These are phyloP conservation scores for Glaucidium brasilianum DNA, from an alignment of 2,113 vertebrate species.

Conservation along the genomic window DNA sequence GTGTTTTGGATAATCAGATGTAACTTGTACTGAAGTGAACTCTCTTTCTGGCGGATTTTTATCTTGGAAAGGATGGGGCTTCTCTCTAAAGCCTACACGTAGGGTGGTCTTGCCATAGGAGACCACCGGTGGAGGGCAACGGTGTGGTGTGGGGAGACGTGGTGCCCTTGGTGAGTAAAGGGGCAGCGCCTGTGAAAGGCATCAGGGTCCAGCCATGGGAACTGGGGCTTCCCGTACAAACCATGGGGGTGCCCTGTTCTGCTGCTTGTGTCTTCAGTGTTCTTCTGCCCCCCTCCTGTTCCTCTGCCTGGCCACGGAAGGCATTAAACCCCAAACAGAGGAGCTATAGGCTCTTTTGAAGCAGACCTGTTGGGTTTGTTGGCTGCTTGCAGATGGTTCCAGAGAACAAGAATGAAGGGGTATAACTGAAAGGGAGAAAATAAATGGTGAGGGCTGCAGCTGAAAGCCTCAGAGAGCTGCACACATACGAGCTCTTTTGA, in stretches of 20 bases:
- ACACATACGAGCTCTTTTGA: neutral
- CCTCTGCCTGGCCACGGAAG: neutral
- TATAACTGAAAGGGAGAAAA: neutral
- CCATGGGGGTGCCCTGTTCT: rapidly evolving
- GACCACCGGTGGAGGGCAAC: neutral
- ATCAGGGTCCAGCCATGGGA: neutral
- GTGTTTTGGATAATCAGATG: conserved; percentile 39
- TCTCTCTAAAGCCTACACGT: neutral
- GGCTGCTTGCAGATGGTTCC: neutral
- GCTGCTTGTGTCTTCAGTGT: neutral
- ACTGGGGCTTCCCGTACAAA: rapidly evolving
- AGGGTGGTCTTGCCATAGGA: neutral
- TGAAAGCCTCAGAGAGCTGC: neutral
- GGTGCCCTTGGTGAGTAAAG: neutral
- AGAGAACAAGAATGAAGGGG: neutral
- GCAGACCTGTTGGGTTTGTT: neutral
- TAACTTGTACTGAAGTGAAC: conserved; percentile 1
- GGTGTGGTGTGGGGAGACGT: neutral
- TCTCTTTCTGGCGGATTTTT: neutral
- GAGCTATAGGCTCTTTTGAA: neutral
- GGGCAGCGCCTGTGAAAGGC: neutral
- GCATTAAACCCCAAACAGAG: neutral
- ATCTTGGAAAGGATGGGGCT: neutral
- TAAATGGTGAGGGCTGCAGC: neutral
- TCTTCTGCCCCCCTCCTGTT: rapidly evolving